Evolutionary conservation across 2,888 invertebrate genomes (phyloP), one percentile per base, ranked within the genome.

Genomic region (Ceraclea dissimilis): DNA sequence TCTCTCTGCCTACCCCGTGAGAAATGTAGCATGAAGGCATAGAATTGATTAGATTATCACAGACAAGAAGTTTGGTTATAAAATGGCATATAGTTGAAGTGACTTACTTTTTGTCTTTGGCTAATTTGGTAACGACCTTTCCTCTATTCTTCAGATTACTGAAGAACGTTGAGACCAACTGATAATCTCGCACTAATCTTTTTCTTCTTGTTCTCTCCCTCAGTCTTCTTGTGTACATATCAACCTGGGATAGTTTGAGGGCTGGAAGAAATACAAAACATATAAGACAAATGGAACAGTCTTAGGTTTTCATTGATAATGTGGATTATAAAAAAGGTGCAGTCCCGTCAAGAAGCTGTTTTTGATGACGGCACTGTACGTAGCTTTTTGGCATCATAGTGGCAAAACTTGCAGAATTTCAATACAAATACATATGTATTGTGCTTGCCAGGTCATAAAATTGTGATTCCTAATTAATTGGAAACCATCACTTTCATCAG

Each of bases 221-320:
- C 52, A 94, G 71, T 62, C 90, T 79, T 59, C 90, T 79, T 4
- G 87, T 87, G 68, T 95, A 96, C 78, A 93, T 93, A 68, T 94
- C 94, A 57, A 95, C 91, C 75, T 94, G 90, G 20, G 93, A 88
- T 64, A 95, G 73, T 73, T 95, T 95, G 31, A 95, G 75, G 59
- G 90, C 89, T 84, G 72, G 34, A 74, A 74, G 33, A 50, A 51
- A 33, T 1, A 33, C 26, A 47, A 26, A 26, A 26, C 26, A 6
- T 10, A 26, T n/a, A 17, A n/a, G n/a, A 2, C 16, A 53, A 2
- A 33, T 19, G 4, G 22, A 49, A 20, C 21, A 22, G 21, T 26
- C 26, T 26, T 10, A 26, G 26, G 10, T 26, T 26, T 26, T 4
- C 26, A 26, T n/a, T n/a, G 16, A 1, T 43, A n/a, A 44, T 44